phyloP scores from a whole-genome alignment of 2,888 invertebrate genomes.

The Catocala nupta region DNA sequence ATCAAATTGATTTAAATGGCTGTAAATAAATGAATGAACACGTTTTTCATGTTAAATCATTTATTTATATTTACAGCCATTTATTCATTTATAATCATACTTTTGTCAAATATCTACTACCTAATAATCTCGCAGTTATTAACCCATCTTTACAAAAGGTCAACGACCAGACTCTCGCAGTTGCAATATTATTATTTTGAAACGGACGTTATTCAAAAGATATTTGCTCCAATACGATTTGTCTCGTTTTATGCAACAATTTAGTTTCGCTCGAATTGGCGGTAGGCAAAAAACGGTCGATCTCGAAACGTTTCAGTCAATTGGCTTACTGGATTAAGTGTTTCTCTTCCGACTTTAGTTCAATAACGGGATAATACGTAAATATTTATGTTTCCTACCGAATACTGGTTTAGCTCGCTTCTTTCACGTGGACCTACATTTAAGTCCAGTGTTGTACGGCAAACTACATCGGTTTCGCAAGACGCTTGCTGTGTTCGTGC shows the following conservation, averaged over 20 bases:
- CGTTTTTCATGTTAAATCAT: no score
- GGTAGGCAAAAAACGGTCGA: conserved; percentile 26
- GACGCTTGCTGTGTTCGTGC: not conserved
- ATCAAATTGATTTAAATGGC: no score
- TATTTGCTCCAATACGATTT: conserved; percentile 38
- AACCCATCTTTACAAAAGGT: conserved; percentile 2
- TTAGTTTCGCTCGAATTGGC: conserved; percentile 55
- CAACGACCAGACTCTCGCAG: conserved; percentile 10
- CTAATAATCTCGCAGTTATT: no score
- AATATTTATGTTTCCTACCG: not conserved
- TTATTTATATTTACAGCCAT: no score
- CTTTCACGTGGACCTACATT: not conserved
- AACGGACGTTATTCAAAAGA: conserved; percentile 23
- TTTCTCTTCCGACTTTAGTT: not conserved
- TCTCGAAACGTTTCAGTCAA: conserved; percentile 7
- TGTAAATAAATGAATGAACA: no score
- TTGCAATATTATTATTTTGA: conserved; percentile 20
- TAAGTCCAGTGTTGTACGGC: no score
- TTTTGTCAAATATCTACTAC: no score
- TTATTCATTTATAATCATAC: no score
- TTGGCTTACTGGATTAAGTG: conserved; percentile 7
- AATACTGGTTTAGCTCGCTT: not conserved
- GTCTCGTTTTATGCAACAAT: conserved; percentile 51
- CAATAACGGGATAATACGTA: not conserved
- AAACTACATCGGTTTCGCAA: not conserved